Percentiles rank a stretch among this genome's conserved stretches.
Evolutionary conservation across 2,113 vertebrate genomes (phyloP).

Genomic region (Chaetodon trifascialis): DNA sequence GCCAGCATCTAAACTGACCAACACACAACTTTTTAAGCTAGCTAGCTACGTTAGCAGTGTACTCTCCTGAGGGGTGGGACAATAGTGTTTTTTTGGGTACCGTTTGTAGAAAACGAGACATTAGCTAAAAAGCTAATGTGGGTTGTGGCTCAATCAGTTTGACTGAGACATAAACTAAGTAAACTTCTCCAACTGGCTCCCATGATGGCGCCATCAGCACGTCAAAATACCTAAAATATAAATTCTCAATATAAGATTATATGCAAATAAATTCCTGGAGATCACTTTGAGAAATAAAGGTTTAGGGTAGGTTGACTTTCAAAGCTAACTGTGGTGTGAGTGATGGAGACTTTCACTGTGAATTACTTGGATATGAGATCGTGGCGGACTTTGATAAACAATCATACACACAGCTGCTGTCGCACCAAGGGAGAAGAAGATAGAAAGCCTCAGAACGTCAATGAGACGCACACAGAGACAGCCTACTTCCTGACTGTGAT

Average conservation of each 20-base stretch:
- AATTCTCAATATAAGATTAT: no score
- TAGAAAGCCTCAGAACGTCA: constrained; percentile 46
- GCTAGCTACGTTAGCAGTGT: not conserved
- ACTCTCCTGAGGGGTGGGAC: not conserved
- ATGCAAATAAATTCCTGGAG: no score
- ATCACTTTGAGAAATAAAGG: no score
- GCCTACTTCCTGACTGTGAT: constrained; percentile 69
- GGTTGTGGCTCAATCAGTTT: not conserved
- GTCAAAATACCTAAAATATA: no score
- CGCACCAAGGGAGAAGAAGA: constrained; percentile 13
- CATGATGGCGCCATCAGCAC: no score
- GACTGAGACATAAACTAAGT: no score
- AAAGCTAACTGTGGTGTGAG: no score
- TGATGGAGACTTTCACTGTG: constrained; percentile 21
- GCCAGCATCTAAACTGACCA: no score
- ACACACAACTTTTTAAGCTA: no score
- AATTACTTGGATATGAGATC: constrained; percentile 44
- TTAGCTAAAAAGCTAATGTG: not conserved
- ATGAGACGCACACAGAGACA: constrained; percentile 45
- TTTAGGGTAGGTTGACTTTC: not conserved
- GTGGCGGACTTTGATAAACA: not conserved
- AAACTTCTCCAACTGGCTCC: no score
- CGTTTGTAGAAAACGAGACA: not conserved
- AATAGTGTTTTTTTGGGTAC: not conserved
- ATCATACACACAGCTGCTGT: not conserved